These are phyloP conservation scores for Petrocephalus zakoni DNA, from an alignment of 2,113 vertebrate species.

Conservation along the genomic window DNA sequence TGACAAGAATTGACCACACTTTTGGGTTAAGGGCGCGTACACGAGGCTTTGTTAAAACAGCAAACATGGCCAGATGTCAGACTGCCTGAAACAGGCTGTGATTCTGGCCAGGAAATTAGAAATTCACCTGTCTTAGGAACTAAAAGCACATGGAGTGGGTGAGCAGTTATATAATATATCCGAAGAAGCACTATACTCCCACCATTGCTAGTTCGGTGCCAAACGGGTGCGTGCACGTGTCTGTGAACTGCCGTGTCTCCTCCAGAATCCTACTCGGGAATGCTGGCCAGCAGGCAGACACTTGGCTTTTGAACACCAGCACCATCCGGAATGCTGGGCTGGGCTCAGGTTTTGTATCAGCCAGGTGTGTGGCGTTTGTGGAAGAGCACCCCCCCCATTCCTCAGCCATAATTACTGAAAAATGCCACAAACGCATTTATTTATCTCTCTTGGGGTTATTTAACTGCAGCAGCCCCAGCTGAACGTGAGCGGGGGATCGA, in stretches of 20 bases:
- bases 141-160: neutral
- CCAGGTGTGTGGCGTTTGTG: neutral
- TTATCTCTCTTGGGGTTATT: neutral
- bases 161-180: neutral
- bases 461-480: neutral
- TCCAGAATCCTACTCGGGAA: neutral
- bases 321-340: neutral
- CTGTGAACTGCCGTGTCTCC: neutral
- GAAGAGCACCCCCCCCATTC: neutral
- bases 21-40: neutral
- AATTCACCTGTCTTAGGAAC: no score
- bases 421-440: neutral
- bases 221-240: neutral
- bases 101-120: neutral
- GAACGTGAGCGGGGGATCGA: neutral
- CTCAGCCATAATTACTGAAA: neutral
- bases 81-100: neutral
- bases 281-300: neutral
- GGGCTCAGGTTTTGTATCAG: neutral
- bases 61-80: neutral
- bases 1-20: neutral
- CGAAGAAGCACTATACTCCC: neutral
- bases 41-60: neutral
- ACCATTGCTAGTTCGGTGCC: neutral
- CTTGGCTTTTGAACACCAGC: neutral